Evolutionary conservation across 2,113 vertebrate genomes (phyloP).

Genomic region (Centrocercus urophasianus): DNA sequence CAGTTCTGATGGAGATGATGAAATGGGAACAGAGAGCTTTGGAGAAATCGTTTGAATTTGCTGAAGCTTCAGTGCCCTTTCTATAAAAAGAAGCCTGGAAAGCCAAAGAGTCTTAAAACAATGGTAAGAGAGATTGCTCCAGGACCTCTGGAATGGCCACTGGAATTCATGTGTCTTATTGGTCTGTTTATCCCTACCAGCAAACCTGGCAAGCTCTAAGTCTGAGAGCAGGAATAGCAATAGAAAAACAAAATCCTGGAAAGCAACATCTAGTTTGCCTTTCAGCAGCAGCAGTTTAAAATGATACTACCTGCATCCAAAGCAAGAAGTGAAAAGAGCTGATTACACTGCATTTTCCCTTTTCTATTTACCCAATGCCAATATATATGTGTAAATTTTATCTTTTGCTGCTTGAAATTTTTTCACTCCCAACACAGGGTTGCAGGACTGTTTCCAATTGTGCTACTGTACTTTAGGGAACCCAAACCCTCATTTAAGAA

Average conservation of each 20-base stretch:
- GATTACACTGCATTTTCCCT: not conserved
- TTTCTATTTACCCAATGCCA: not conserved
- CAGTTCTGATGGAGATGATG: not conserved
- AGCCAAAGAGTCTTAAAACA: not conserved
- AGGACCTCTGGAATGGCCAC: not conserved
- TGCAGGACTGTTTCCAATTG: not conserved
- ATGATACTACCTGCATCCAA: not conserved
- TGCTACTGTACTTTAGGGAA: not conserved
- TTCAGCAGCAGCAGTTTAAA: not conserved
- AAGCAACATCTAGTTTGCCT: not conserved
- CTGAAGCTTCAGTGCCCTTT: not conserved
- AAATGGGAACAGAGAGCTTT: not conserved
- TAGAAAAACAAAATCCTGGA: not conserved
- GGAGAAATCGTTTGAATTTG: not conserved
- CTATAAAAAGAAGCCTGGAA: not conserved
- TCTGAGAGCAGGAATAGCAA: not conserved
- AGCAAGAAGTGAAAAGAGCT: not conserved
- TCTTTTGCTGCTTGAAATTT: not conserved
- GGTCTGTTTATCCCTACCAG: not conserved
- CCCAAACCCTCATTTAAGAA: not conserved
- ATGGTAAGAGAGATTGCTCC: accelerated
- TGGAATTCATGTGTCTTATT: not conserved
- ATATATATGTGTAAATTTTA: not conserved
- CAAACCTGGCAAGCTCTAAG: not conserved
- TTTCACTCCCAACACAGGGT: not conserved